Conservation (phyloP, 2,797 vertebrate species). For the Dromococcyx pavoninus region DNA sequence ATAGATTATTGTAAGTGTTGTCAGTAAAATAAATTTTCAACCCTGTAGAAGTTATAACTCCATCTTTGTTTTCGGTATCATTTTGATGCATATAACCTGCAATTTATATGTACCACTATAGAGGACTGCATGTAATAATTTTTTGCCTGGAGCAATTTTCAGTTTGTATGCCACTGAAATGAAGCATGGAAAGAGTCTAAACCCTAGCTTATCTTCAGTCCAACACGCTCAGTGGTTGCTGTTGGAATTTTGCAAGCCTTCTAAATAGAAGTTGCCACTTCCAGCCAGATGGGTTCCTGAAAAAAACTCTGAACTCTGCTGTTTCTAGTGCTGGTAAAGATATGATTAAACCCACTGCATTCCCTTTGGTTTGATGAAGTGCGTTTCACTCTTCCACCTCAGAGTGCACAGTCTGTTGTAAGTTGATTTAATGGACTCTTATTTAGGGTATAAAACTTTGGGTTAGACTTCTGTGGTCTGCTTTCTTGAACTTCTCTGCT, state of each 20-base stretch:
- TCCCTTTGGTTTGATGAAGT: neutral
- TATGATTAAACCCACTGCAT: neutral
- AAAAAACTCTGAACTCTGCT: neutral
- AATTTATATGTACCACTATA: neutral
- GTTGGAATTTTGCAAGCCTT: neutral
- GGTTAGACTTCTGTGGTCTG: neutral
- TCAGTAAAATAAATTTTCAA: neutral
- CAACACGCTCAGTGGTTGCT: rapidly evolving
- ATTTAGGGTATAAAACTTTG: neutral
- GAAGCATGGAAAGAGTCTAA: neutral
- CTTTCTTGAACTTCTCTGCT: neutral
- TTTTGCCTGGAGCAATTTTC: neutral
- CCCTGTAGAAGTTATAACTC: neutral
- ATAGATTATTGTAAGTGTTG: neutral
- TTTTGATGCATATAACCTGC: neutral
- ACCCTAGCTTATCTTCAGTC: neutral
- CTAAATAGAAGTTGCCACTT: neutral
- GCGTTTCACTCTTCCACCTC: neutral
- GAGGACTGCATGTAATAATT: neutral
- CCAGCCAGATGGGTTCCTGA: neutral
- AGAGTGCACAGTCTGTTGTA: neutral
- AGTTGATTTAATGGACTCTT: neutral
- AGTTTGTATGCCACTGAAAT: neutral
- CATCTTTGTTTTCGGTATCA: neutral
- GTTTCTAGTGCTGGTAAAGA: neutral